phyloP scores from a whole-genome alignment of 2,888 invertebrate species.

The Melanchra persicariae region DNA sequence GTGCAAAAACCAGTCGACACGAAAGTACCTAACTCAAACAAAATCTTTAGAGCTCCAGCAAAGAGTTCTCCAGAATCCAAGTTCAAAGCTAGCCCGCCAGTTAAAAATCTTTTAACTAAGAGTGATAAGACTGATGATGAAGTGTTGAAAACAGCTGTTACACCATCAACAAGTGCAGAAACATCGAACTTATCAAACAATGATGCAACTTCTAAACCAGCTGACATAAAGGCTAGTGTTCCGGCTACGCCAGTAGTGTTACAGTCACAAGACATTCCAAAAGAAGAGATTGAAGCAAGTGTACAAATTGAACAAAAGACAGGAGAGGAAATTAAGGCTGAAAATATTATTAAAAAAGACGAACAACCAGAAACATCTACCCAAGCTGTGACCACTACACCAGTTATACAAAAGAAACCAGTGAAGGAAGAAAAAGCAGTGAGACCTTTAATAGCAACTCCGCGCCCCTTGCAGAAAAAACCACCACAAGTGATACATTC shows the following conservation, averaged over 20 bases:
- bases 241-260: constrained; percentile 57
- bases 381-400: constrained; percentile 58
- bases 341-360: constrained; percentile 65
- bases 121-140: constrained; percentile 46
- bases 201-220: constrained; percentile 15
- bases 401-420: constrained; percentile 72
- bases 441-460: constrained; percentile 91
- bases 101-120: constrained; percentile 21
- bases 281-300: constrained; percentile 63
- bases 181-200: constrained; percentile 22
- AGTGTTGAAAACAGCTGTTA: constrained; percentile 5
- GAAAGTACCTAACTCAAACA: constrained; percentile 25
- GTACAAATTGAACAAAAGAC: constrained; percentile 61
- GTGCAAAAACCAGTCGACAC: constrained; percentile 30
- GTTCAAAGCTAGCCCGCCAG: constrained; percentile 16
- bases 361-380: constrained; percentile 67
- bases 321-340: constrained; percentile 78
- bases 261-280: constrained; percentile 82
- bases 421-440: constrained; percentile 90
- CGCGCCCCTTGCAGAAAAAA: constrained; percentile 91
- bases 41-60: constrained; percentile 18
- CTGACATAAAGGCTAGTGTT: constrained; percentile 30
- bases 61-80: constrained; percentile 42
- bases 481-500: constrained; percentile 84
- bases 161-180: constrained; percentile 15